Base-by-base conservation (phyloP, 2,888 invertebrate genomes). In the Ptychoptera albimana region DNA sequence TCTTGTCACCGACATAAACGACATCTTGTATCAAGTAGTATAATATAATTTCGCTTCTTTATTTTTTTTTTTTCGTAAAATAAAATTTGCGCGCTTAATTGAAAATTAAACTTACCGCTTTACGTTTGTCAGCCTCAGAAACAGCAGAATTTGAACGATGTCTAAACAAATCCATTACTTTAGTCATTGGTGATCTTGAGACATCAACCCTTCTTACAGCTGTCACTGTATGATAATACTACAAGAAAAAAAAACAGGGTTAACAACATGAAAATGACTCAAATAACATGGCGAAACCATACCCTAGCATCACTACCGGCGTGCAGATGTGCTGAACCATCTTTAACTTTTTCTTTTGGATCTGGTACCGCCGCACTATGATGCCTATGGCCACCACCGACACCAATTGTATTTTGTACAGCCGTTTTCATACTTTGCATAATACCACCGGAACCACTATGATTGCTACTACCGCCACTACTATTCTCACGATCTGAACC, bases 151-250 rank as follows among this genome's bases (percentile, higher is more conserved):
- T 80, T 47, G 81, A 79, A 52, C 82, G 71, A 63, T 79, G 63
- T 47, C 89, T 75, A 65, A 91, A 89, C 59, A 89, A 81, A 63
- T 91, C 89, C 79, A 88, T 88, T 42, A 91, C 87, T 71, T 88
- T 89, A 50, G 85, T 82, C 71, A 91, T 87, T 2, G 89, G 85
- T 54, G 84, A 82, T 51, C 73, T 67, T 52, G 67, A 69, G 44
- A 68, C 70, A 52, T 77, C 74, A 0, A 80, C 77, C 7, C 76
- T 70, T 11, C 75, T 66, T 13, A 68, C 66, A 6, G 74, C 79
- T 5, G 79, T 79, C 48, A 82, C 73, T 32, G 82, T 82, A 58
- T 82, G 82, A 59, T 80, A 81, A 61, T 81, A 81, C 73, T 79
- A 66, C 42, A 52, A 34, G 42, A 47, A 51, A 44, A 45, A 41